Base-by-base conservation (phyloP, 2,113 vertebrate genomes). In the Crotalus tigris region DNA sequence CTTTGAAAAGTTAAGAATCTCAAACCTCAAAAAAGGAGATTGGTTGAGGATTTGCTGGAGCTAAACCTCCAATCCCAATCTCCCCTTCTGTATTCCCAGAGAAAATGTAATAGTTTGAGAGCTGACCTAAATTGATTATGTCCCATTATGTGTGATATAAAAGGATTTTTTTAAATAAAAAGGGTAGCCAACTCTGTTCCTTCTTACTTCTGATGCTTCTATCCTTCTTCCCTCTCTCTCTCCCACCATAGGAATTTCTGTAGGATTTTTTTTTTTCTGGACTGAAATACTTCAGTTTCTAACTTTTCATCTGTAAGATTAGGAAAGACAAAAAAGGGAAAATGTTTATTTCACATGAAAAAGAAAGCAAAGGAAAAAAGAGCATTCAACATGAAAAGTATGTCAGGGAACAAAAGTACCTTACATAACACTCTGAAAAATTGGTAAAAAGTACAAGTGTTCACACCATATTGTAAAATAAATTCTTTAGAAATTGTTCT, bases 401-500 rank as follows among this genome's bases (percentile, higher is more conserved):
- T 97, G 95, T 96, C 93, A 96, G 90, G 95, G 96, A 97, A 97
- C 96, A 96, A 95, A 95, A 97, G 95, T 94, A 97, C 97, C 96
- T 97, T 97, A 95, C 96, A 96, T 93, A 95, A 96, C 96, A 97
- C 96, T 97, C 94, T 96, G 94, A 96, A 97, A 97, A 97, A 93
- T 96, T 95, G 96, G 94, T 96, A 97, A 97, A 97, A 97, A 97
- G 97, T 98, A 98, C 97, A 98, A 98, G 97, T 97, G 98, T 98
- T 98, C 96, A 44, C 96, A 98, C 97, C 98, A 98, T 97, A 98
- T 97, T 98, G 97, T 98, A 97, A 97, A 97, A 96, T 97, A 97
- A 98, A 97, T 97, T 97, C 97, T 97, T 98, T 97, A 97, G 97
- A 98, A 98, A 97, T 97, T 97, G 97, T 97, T 98, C 97, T 97